Base-by-base conservation (phyloP, 2,797 vertebrate genomes). In the Nyctibius grandis region DNA sequence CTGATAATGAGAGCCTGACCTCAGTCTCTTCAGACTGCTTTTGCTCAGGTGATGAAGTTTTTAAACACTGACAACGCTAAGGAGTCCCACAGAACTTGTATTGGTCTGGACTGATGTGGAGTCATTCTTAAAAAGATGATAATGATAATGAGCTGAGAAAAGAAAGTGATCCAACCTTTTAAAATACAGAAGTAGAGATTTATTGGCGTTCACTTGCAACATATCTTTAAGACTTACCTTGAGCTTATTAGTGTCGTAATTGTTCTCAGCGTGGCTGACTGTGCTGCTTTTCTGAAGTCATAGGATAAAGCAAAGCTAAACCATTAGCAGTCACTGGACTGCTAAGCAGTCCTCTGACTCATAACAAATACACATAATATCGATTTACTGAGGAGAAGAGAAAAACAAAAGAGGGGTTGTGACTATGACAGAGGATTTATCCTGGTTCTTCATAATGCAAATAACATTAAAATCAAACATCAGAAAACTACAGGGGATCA, bases 91-190 rank as follows among this genome's bases (percentile, higher is more conserved):
- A 76, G 50, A 87, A 63, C 6, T 31, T 2, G 0, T 12, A 80
- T 65, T 3, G 0, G 9, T 42, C 9, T 18, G 34, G 9, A 45
- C 0, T 0, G 4, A 16, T 42, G 8, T 33, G 8, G 28, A 93
- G 6, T 19, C 29, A 48, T 68, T 50, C 34, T 83, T 38, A 10
- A 74, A 76, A 89, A n/a, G 1, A 12, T 57, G 3, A 28, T n/a
- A 34, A 56, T 26, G 5, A 10, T 13, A 79, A 51, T 14, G 1
- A 61, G 3, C 6, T 56, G 2, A 63, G 33, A 68, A 67, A 91
- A 82, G 3, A 33, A 75, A 45, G 7, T 29, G 5, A 48, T 29
- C 22, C 44, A 47, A 38, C 6, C 23, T 87, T 74, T 21, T 59
- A 77, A 85, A 89, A 20, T 33, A 60, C 2, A 38, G 40, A 75